These are phyloP conservation scores for Salvelinus fontinalis DNA, from an alignment of 2,113 vertebrate species.

Conservation along the genomic window DNA sequence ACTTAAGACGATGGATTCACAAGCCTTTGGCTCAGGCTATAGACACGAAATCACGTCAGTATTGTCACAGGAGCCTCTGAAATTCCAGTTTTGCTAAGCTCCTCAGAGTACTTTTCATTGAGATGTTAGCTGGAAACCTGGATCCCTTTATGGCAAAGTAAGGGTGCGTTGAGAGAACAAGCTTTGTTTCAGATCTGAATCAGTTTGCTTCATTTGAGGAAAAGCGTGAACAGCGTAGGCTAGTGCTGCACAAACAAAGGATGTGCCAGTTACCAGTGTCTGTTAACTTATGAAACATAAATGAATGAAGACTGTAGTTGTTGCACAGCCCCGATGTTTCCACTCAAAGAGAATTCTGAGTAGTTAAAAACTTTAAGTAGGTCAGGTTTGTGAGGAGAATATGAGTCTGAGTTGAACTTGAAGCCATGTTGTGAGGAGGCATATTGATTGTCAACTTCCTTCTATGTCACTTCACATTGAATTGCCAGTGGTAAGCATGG, in stretches of 20 bases:
- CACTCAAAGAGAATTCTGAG: constrained; percentile 25
- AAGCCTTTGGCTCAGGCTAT: not conserved
- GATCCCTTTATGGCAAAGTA: too few species aligned
- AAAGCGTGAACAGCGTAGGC: constrained; percentile 14
- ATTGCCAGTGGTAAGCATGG: constrained; percentile 26
- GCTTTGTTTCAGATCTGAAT: too few species aligned
- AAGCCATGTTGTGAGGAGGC: constrained; percentile 24
- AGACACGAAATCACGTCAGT: not conserved
- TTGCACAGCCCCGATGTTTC: constrained; percentile 40
- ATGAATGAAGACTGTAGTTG: constrained; percentile 35
- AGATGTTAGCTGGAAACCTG: too few species aligned
- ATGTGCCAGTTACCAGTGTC: constrained; percentile 35
- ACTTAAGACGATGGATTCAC: not conserved
- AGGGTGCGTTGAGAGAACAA: too few species aligned
- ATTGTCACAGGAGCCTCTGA: not conserved
- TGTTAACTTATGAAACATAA: constrained; percentile 34
- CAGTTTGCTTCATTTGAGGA: constrained; percentile 21
- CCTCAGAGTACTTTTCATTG: too few species aligned
- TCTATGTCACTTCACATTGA: constrained; percentile 32
- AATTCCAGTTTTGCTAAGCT: not conserved
- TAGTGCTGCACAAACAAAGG: not conserved
- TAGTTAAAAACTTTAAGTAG: constrained; percentile 57
- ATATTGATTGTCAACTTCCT: constrained; percentile 45
- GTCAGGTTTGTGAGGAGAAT: constrained; percentile 45
- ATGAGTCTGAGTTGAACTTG: constrained; percentile 30